A percentile compares a stretch with the other conserved stretches of the same genome.
Conservation (phyloP, 2,797 vertebrate species). For the Periparus ater region DNA sequence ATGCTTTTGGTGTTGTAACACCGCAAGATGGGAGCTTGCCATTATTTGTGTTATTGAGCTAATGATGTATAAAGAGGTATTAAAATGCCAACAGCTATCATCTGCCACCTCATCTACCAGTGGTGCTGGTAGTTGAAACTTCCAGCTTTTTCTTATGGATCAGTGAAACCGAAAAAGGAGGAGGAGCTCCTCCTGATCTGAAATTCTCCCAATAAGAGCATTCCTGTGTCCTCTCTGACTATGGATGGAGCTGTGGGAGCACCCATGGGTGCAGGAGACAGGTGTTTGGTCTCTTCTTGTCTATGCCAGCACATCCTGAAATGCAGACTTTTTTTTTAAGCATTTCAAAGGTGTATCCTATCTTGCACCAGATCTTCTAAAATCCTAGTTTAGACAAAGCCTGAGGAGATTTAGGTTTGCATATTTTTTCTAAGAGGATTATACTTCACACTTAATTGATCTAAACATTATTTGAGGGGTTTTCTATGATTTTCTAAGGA, state of each 20-base stretch:
- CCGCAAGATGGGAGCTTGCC: not conserved
- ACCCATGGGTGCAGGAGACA: fast-evolving
- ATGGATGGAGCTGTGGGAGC: not conserved
- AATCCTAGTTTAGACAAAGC: constrained; percentile 9
- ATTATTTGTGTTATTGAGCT: not conserved
- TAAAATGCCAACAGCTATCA: not conserved
- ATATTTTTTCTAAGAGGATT: constrained; percentile 56
- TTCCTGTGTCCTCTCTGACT: not conserved
- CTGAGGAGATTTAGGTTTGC: constrained; percentile 3
- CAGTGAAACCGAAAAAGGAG: not conserved
- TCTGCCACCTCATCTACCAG: not conserved
- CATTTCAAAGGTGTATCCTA: not conserved
- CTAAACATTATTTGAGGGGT: not conserved
- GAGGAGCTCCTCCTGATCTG: not conserved
- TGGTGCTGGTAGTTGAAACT: not conserved
- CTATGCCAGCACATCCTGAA: not conserved
- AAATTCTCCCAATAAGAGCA: not conserved
- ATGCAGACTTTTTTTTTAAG: not conserved
- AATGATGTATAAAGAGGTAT: not conserved
- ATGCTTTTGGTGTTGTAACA: not conserved
- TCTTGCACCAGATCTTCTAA: not conserved
- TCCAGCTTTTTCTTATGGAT: not conserved
- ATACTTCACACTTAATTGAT: constrained; percentile 18
- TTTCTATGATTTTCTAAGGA: not conserved
- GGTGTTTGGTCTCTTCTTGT: not conserved